Conservation (phyloP, 2,888 invertebrate genomes). For the Aphodius granarius region DNA sequence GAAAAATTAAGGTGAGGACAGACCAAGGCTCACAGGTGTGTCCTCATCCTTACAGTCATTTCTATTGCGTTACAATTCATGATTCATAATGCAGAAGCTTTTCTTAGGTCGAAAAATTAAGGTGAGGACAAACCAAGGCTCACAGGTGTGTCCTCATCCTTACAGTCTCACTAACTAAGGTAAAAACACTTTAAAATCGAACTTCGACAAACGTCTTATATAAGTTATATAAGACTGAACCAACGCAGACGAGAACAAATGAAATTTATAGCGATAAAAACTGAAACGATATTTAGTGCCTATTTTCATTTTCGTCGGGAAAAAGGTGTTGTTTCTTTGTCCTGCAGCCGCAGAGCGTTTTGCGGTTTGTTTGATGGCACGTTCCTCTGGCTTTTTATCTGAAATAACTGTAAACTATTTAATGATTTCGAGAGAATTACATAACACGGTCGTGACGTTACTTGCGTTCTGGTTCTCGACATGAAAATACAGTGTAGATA, state of each 20-base stretch:
- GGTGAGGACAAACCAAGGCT: too few relatives aligned
- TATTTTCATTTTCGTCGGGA: background rate
- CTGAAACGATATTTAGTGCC: background rate
- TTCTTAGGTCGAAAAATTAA: too few relatives aligned
- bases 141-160: too few relatives aligned
- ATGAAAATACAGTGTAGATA: background rate
- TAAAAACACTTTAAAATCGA: too few relatives aligned
- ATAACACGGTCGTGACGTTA: background rate
- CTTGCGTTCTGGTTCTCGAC: background rate
- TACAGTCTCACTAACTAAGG: background rate
- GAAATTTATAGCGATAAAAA: background rate
- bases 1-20: too few relatives aligned
- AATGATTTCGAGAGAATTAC: background rate
- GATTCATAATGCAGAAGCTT: too few relatives aligned
- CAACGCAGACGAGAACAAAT: background rate
- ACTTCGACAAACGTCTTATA: background rate
- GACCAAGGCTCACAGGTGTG: too few relatives aligned
- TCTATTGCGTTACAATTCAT: too few relatives aligned
- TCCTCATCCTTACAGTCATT: too few relatives aligned
- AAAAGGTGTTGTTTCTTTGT: background rate
- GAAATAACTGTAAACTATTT: background rate
- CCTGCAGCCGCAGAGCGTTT: background rate
- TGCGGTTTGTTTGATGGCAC: background rate
- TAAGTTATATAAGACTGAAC: background rate
- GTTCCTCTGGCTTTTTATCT: background rate